Evolutionary conservation across 2,797 vertebrate species (phyloP).

Genomic region (Aplochiton taeniatus): DNA sequence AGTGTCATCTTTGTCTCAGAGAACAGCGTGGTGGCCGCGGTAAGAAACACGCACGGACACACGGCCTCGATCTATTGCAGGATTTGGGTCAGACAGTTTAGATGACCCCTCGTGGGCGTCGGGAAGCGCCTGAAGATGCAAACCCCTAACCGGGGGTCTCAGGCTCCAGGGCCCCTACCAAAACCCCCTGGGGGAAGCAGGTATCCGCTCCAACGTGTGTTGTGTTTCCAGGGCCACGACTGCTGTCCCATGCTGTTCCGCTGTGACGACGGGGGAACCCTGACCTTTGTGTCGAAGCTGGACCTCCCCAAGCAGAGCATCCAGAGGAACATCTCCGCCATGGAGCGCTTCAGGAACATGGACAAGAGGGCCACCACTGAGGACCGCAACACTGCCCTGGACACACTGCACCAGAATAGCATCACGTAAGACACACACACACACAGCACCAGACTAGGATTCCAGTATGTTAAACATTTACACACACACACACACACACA

Average conservation of each 20-base stretch:
- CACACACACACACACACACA: conserved; percentile 51
- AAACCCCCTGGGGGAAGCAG: no score
- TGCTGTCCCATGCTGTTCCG: conserved; percentile 99
- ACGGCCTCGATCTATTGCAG: no score
- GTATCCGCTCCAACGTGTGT: neutral
- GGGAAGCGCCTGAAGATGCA: no score
- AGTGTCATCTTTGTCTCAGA: conserved; percentile 95
- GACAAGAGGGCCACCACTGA: conserved; percentile 97
- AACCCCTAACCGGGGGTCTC: no score
- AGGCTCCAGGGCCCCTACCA: no score
- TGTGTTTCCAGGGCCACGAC: conserved; percentile 86
- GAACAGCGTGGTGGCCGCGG: conserved; percentile 95
- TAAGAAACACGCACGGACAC: conserved; percentile 77
- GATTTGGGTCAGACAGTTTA: no score
- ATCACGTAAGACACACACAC: conserved; percentile 84
- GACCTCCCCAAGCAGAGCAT: conserved; percentile 98
- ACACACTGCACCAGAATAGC: conserved; percentile 96
- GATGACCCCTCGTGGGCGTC: no score
- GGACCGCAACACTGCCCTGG: conserved; percentile 92
- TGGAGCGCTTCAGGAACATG: conserved; percentile 99
- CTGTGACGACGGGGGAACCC: conserved; percentile 87
- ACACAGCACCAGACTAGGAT: neutral
- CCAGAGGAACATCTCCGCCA: conserved; percentile 97
- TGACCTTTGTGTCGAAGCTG: conserved; percentile 94
- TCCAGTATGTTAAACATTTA: neutral